Base-by-base conservation (phyloP, 2,888 invertebrate genomes). In the Drosophila kuntzei region DNA sequence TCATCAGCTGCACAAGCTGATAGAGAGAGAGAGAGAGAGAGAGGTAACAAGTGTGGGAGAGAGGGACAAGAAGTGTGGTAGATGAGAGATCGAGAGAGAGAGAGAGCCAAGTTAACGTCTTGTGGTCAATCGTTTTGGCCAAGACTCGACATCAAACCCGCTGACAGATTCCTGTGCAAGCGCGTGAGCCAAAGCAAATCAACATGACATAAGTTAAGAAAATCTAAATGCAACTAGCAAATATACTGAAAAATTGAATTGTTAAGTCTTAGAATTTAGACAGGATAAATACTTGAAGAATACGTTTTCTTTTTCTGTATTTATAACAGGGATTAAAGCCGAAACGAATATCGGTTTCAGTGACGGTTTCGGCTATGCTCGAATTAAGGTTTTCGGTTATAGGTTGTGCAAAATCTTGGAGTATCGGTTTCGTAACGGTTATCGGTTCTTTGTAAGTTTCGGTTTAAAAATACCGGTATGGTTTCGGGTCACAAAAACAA, bases 121-220 rank as follows among this genome's bases (percentile, higher is more conserved):
- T 39, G 47, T 73, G 44, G 59, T 43, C 62, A 43, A 59, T 51
- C 54, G 69, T 68, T 61, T 60, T 68, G 73, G 53, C 64, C 72
- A 69, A 76, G 54, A 61, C 50, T 34, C 55, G 53, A 72, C 54
- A 43, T 61, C 73, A 70, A 54, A 66, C 49, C 47, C 50, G 61
- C 53, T 78, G 76, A 78, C 66, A 78, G 79, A 78, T 78, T 75
- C 71, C 66, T 64, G 67, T 43, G 72, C 63, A 58, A 58, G 57
- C 71, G 70, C 50, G 43, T 55, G 51, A 66, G 37, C 39, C 50
- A 64, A 61, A 50, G 9, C 50, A 47, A 53, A 43, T 47, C 18
- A 41, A 54, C 53, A 64, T 51, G 49, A 39, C 27, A 57, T 27
- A 22, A 32, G 39, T 14, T 11, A 7, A 39, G 9, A 34, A 4